Percentiles rank a stretch among this genome's conserved stretches.
phyloP scores from a whole-genome alignment of 2,113 vertebrate genomes.

The Pterocles orientalis region DNA sequence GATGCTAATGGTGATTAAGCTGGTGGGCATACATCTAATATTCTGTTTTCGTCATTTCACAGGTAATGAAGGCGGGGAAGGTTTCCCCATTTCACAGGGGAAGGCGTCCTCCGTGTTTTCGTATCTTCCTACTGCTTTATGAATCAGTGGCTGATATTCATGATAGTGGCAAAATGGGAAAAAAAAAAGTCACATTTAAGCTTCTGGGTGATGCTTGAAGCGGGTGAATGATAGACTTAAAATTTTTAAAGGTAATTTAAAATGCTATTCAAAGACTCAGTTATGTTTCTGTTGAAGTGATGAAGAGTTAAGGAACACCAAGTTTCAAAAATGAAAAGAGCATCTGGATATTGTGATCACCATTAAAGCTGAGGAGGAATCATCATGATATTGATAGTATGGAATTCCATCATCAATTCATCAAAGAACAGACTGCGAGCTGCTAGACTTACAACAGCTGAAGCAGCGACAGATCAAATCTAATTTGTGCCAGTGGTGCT shows the following conservation, averaged over 20 bases:
- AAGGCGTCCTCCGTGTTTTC: not conserved
- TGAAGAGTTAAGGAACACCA: not conserved
- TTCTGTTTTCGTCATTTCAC: constrained; percentile 9
- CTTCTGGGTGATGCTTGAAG: not conserved
- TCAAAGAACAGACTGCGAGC: not conserved
- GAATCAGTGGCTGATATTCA: not conserved
- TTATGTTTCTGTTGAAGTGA: not conserved
- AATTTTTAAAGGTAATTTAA: not conserved
- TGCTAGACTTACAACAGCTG: not conserved
- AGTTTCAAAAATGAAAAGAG: not conserved
- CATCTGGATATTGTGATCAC: not conserved
- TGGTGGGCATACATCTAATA: not conserved
- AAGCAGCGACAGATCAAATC: not conserved
- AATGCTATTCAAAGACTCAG: not conserved
- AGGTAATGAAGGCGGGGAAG: not conserved
- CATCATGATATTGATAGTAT: not conserved
- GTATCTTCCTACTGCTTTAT: constrained; percentile 4
- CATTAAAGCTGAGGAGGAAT: not conserved
- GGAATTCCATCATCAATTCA: not conserved
- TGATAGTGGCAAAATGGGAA: not conserved
- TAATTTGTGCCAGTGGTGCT: not conserved
- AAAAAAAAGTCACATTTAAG: not conserved
- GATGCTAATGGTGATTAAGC: not conserved
- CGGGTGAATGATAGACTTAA: not conserved
- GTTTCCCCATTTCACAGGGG: not conserved